Conservation (phyloP, 2,797 vertebrate genomes). For the Yasuhikotakia modesta region DNA sequence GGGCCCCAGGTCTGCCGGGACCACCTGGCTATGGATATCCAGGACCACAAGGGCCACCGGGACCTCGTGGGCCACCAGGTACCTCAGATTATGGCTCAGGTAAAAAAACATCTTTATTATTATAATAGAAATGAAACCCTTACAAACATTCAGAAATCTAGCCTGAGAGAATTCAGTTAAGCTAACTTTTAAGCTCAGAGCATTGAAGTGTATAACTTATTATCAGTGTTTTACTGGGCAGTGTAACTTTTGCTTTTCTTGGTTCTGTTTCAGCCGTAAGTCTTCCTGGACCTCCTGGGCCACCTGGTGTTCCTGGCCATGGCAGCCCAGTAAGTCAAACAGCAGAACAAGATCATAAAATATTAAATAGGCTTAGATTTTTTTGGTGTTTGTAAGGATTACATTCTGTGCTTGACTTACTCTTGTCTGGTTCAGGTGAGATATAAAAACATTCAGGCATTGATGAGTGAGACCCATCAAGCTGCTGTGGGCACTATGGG, state of each 20-base stretch:
- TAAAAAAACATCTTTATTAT: conserved; percentile 53
- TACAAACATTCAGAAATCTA: background rate
- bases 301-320: conserved; percentile 80
- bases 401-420: conserved; percentile 4
- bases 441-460: conserved; percentile 75
- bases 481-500: conserved; percentile 83
- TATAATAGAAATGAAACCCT: background rate
- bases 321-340: conserved; percentile 79
- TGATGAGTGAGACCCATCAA: conserved; percentile 78
- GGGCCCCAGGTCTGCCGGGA: conserved; percentile 84
- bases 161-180: background rate
- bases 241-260: conserved; percentile 2
- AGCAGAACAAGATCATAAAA: background rate
- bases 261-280: conserved; percentile 66
- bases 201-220: background rate
- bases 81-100: conserved; percentile 77
- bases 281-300: conserved; percentile 86
- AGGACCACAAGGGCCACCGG: conserved; percentile 82
- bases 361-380: background rate
- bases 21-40: conserved; percentile 81
- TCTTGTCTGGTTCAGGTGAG: conserved; percentile 74
- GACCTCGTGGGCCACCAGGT: conserved; percentile 86
- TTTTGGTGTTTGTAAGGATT: background rate
- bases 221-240: background rate
- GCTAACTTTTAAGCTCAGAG: background rate